Conservation (phyloP, 2,888 invertebrate genomes). For the Bhutanitis thaidina region DNA sequence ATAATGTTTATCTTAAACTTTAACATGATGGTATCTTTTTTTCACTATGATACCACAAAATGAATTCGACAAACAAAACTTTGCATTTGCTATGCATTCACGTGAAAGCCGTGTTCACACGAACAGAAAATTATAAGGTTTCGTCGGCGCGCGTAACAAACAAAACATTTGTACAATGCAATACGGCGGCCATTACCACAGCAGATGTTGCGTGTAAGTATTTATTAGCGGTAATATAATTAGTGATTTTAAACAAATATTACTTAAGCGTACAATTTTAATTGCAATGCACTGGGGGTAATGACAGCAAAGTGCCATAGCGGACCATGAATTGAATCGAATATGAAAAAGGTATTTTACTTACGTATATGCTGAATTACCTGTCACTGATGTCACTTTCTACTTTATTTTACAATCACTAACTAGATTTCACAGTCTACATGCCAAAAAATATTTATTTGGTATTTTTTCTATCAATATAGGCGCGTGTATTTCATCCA, state of each 20-base stretch:
- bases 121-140: conserved; percentile 59
- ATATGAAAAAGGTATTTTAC: too few species aligned
- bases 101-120: conserved; percentile 47
- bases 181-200: conserved; percentile 48
- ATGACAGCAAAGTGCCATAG: conserved; percentile 38
- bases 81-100: conserved; percentile 18
- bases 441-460: too few species aligned
- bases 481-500: too few species aligned
- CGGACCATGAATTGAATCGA: neutral
- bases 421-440: too few species aligned
- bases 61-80: conserved; percentile 6
- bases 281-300: conserved; percentile 50
- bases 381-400: too few species aligned
- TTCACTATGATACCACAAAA: neutral
- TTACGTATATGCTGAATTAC: too few species aligned
- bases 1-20: too few species aligned
- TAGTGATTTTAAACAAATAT: conserved; percentile 77
- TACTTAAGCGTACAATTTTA: conserved; percentile 70
- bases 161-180: conserved; percentile 61
- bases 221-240: conserved; percentile 71
- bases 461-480: too few species aligned
- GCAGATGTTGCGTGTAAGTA: conserved; percentile 73
- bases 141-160: conserved; percentile 49
- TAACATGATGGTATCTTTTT: too few species aligned
- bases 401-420: too few species aligned